These are phyloP conservation scores for Clarias magur DNA, from an alignment of 2,113 vertebrate genomes.

Conservation along the genomic window DNA sequence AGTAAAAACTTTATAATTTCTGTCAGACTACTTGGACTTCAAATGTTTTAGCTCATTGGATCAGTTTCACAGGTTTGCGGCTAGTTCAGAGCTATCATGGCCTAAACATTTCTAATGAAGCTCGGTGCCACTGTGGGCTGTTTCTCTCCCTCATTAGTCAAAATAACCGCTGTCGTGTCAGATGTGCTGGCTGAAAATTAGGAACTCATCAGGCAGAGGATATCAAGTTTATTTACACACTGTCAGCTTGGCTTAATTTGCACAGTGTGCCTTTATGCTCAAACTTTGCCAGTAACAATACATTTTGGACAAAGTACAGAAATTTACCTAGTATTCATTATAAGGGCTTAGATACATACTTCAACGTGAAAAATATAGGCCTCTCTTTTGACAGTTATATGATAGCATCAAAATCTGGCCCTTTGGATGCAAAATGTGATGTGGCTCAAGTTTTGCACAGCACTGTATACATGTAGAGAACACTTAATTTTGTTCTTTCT, in stretches of 20 bases:
- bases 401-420: too few relatives aligned
- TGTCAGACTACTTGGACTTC: conserved; percentile 32
- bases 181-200: conserved; percentile 3
- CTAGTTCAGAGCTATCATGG: conserved; percentile 22
- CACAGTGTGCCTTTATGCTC: conserved; percentile 15
- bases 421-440: too few relatives aligned
- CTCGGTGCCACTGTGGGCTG: not conserved
- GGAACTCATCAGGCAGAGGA: conserved; percentile 51
- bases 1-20: conserved; percentile 16
- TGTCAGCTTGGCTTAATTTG: conserved; percentile 40
- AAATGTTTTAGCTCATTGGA: conserved; percentile 22
- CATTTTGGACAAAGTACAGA: not conserved
- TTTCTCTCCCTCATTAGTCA: conserved; percentile 44
- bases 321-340: not conserved
- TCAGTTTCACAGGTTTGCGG: conserved; percentile 21
- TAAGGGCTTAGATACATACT: not conserved
- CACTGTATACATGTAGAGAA: not conserved
- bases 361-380: too few relatives aligned
- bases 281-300: not conserved
- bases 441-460: too few relatives aligned
- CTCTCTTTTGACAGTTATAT: too few relatives aligned
- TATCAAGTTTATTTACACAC: conserved; percentile 62
- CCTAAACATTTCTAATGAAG: conserved; percentile 46
- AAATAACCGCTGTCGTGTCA: conserved; percentile 39
- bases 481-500: not conserved